phyloP scores from a whole-genome alignment of 2,113 vertebrate species.

The Microtus oregoni region DNA sequence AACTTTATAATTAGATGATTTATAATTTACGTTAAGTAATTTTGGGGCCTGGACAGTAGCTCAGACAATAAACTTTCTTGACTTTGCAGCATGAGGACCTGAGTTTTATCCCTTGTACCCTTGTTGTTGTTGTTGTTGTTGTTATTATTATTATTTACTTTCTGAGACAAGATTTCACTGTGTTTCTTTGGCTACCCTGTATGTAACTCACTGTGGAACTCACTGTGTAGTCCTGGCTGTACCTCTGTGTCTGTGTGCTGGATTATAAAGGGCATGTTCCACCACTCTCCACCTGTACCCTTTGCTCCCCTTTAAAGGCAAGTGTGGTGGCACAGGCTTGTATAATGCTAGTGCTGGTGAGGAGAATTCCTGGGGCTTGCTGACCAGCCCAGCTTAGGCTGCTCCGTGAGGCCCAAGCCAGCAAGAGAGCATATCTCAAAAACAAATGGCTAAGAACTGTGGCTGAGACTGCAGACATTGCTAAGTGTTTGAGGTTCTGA shows the following conservation, averaged over 20 bases:
- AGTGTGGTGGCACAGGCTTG: neutral
- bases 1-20: slow-evolving; percentile 32
- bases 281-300: neutral
- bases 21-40: slow-evolving; percentile 9
- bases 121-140: neutral
- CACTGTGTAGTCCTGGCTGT: neutral
- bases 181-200: neutral
- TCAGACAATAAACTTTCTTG: neutral
- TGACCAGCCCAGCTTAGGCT: neutral
- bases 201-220: neutral
- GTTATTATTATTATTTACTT: neutral
- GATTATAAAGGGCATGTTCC: neutral
- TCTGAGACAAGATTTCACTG: neutral
- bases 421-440: neutral
- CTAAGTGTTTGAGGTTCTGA: no score
- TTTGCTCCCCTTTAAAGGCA: neutral
- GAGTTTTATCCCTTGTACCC: neutral
- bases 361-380: neutral
- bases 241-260: neutral
- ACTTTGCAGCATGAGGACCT: neutral
- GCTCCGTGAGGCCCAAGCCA: neutral
- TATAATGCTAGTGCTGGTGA: neutral
- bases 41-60: neutral
- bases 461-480: no score
- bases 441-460: neutral